Conservation (phyloP, 1,140 invertebrate genomes). For the Papilio polytes region DNA sequence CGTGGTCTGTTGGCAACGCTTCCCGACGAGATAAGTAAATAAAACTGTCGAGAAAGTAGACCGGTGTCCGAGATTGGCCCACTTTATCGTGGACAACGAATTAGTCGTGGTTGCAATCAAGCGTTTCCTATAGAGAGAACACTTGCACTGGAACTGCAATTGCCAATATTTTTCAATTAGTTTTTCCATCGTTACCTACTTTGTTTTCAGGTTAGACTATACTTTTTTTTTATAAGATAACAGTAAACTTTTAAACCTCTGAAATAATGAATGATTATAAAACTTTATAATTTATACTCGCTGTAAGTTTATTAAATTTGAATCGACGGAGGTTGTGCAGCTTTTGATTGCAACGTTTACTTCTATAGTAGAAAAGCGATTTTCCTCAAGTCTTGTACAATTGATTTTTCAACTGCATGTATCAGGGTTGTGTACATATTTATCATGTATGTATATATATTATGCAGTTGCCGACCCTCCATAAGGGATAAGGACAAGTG, state of each 20-base stretch:
- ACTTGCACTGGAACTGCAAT: slow-evolving; percentile 63
- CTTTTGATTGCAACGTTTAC: too few species aligned
- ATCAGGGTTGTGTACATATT: too few species aligned
- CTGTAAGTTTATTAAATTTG: too few species aligned
- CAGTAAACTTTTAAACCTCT: neutral
- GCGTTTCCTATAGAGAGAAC: slow-evolving; percentile 71
- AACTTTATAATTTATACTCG: too few species aligned
- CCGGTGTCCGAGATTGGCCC: slow-evolving; percentile 70
- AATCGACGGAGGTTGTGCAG: too few species aligned
- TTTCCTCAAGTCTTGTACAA: too few species aligned
- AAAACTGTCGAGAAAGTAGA: slow-evolving; percentile 74
- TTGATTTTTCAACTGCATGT: too few species aligned
- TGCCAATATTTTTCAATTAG: slow-evolving; percentile 64
- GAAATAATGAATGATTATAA: too few species aligned
- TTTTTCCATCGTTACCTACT: slow-evolving; percentile 9
- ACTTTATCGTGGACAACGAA: slow-evolving; percentile 66
- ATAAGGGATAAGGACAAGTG: too few species aligned
- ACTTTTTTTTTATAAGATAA: neutral
- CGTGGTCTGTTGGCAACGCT: slow-evolving; percentile 68
- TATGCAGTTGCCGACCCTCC: too few species aligned
- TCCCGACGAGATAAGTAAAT: slow-evolving; percentile 70
- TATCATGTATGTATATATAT: too few species aligned
- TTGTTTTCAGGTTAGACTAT: neutral
- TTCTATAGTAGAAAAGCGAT: too few species aligned
- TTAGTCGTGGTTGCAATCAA: slow-evolving; percentile 73